A percentile compares a stretch with the other conserved stretches of the same genome.
Evolutionary conservation across 2,888 invertebrate genomes (phyloP).

Genomic region (Netelia virgata): DNA sequence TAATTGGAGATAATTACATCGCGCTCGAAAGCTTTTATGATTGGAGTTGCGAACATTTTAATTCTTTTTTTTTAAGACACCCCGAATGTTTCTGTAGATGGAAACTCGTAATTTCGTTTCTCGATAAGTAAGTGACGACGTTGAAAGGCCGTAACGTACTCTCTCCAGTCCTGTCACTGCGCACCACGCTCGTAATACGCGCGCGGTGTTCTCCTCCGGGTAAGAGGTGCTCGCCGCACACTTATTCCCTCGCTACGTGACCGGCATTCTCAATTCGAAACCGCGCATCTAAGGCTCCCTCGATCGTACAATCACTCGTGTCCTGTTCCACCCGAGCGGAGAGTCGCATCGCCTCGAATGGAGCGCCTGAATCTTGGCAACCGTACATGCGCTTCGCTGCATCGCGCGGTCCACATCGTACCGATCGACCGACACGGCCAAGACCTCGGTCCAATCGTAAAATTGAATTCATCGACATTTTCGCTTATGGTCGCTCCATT

Average conservation of each 20-base stretch:
- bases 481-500: not conserved
- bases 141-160: conserved; percentile 40
- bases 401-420: conserved; percentile 14
- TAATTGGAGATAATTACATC: too few species aligned
- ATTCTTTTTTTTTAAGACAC: not conserved
- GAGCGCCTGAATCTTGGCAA: conserved; percentile 74
- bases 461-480: not conserved
- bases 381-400: conserved; percentile 64
- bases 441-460: not conserved
- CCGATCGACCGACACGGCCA: not conserved
- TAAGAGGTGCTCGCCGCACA: conserved; percentile 68
- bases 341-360: conserved; percentile 24
- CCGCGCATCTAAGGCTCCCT: conserved; percentile 47
- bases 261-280: conserved; percentile 61
- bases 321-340: conserved; percentile 71
- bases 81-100: not conserved
- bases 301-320: conserved; percentile 42
- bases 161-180: conserved; percentile 19
- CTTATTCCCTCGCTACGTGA: conserved; percentile 70
- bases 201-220: conserved; percentile 13
- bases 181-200: conserved; percentile 21
- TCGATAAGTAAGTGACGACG: conserved; percentile 55
- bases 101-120: conserved; percentile 35
- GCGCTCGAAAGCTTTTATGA: not conserved
- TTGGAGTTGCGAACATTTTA: not conserved